phyloP scores from a whole-genome alignment of 2,797 vertebrate species.

The Scolopax bukidnonensis region DNA sequence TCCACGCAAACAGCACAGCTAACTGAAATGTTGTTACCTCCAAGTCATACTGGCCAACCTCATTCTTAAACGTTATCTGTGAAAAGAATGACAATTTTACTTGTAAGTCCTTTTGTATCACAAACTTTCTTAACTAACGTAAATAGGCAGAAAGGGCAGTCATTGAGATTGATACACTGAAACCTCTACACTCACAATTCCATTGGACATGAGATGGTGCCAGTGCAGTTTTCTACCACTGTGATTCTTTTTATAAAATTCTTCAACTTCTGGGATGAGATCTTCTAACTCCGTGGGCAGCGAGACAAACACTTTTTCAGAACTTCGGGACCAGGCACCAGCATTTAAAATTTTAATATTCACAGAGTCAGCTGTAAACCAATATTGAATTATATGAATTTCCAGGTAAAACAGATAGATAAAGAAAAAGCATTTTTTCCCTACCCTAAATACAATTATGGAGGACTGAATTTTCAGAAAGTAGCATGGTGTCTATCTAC shows the following conservation, averaged over 20 bases:
- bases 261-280: constrained; percentile 97
- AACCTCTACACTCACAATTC: constrained; percentile 87
- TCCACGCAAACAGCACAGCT: constrained; percentile 97
- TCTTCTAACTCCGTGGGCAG: constrained; percentile 97
- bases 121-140: neutral
- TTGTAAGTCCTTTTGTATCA: neutral
- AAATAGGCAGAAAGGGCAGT: neutral
- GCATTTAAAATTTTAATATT: constrained; percentile 99
- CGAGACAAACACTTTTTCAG: constrained; percentile 97
- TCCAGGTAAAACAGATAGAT: neutral
- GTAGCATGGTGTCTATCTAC: neutral
- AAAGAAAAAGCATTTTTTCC: neutral
- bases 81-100: neutral
- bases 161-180: neutral
- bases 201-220: constrained; percentile 99
- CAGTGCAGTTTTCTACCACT: constrained; percentile 98
- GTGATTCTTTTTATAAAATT: constrained; percentile 99
- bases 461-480: neutral
- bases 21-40: constrained; percentile 99
- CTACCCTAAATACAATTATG: neutral
- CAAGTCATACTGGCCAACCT: constrained; percentile 97
- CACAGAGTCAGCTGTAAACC: constrained; percentile 90
- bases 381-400: neutral
- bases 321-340: constrained; percentile 97
- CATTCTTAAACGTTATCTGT: constrained; percentile 98